Conservation (phyloP, 2,888 invertebrate genomes). For the Scaptomyza reducta region DNA sequence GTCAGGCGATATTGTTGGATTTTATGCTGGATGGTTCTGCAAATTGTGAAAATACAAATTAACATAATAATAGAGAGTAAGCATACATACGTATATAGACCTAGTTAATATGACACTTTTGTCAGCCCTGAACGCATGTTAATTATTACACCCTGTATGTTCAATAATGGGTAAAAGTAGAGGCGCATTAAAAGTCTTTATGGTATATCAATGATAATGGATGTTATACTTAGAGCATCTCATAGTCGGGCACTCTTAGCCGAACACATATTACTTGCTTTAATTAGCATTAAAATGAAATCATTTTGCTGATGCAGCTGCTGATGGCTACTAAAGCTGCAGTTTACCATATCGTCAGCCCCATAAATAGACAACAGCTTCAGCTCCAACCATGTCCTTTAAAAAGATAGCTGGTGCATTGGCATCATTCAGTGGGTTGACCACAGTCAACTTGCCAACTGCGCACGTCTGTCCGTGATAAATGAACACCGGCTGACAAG, state of each 20-base stretch:
- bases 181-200: too few species aligned
- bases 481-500: slow-evolving; percentile 55
- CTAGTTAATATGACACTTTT: slow-evolving; percentile 40
- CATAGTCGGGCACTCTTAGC: not conserved
- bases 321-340: slow-evolving; percentile 9
- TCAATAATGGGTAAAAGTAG: not conserved
- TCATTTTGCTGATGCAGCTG: slow-evolving; percentile 53
- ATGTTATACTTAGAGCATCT: not conserved
- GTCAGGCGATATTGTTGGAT: slow-evolving; percentile 78
- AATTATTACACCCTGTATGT: slow-evolving; percentile 40
- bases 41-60: slow-evolving; percentile 39
- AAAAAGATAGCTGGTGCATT: slow-evolving; percentile 2
- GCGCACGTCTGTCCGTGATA: slow-evolving; percentile 63
- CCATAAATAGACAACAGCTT: slow-evolving; percentile 17
- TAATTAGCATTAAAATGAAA: slow-evolving; percentile 61
- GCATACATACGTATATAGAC: not conserved
- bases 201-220: too few species aligned
- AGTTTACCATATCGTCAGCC: slow-evolving; percentile 41
- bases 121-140: slow-evolving; percentile 34
- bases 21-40: slow-evolving; percentile 79
- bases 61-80: slow-evolving; percentile 35
- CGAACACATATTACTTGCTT: slow-evolving; percentile 15
- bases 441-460: slow-evolving; percentile 26
- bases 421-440: slow-evolving; percentile 10
- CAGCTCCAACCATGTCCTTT: not conserved